Conservation (phyloP, 2,113 vertebrate genomes). For the Aspidoscelis tigris region DNA sequence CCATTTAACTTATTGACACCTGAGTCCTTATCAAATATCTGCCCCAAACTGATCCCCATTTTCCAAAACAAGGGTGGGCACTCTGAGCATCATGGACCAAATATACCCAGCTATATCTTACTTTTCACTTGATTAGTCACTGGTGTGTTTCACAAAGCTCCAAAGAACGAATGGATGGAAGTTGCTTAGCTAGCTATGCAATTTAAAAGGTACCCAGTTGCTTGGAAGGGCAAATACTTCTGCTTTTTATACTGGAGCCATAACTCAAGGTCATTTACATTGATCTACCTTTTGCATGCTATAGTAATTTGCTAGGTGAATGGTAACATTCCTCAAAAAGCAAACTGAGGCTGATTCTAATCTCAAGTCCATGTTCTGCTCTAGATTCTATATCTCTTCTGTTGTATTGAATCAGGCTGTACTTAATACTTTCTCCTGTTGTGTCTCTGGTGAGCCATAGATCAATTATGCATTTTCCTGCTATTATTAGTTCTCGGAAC, state of each 20-base stretch:
- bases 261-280: conserved; percentile 25
- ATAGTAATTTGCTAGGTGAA: conserved; percentile 19
- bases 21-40: neutral
- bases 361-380: neutral
- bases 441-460: neutral
- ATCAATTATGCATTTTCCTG: neutral
- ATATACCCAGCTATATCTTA: neutral
- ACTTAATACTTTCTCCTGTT: neutral
- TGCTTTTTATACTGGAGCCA: neutral
- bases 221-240: neutral
- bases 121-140: neutral
- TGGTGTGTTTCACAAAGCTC: neutral
- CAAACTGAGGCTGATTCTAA: neutral
- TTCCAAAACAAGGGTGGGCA: neutral
- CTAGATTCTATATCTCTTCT: neutral
- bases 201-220: neutral
- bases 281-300: neutral
- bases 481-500: conserved; percentile 5
- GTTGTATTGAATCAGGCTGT: neutral
- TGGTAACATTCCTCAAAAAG: neutral
- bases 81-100: neutral
- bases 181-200: neutral
- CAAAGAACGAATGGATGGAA: neutral
- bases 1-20: too few species aligned
- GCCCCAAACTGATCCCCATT: neutral